phyloP scores from a whole-genome alignment of 2,797 vertebrate species.

The Pipistrellus pygmaeus region DNA sequence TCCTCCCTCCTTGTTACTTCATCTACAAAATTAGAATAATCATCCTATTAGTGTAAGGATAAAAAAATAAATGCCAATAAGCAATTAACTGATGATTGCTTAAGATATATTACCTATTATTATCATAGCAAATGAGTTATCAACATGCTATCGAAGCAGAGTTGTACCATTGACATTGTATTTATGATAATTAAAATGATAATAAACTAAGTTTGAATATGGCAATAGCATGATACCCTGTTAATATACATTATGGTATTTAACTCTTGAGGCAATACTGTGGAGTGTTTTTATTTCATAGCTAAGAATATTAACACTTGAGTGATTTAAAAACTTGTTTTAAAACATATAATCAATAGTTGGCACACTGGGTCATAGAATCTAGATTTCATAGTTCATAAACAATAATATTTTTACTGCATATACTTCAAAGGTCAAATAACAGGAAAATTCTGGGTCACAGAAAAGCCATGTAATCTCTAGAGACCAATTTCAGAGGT shows the following conservation, averaged over 20 bases:
- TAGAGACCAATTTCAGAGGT: background rate
- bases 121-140: background rate
- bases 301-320: background rate
- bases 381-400: background rate
- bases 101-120: background rate
- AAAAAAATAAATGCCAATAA: background rate
- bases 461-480: background rate
- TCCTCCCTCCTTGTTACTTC: background rate
- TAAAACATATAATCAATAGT: background rate
- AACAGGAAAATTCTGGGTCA: background rate
- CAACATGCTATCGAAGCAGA: background rate
- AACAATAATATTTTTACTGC: background rate
- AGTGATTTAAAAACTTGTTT: background rate
- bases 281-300: constrained; percentile 8
- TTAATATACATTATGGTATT: background rate
- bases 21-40: constrained; percentile 9
- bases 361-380: background rate
- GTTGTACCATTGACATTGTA: background rate
- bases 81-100: background rate
- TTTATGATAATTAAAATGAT: constrained; percentile 37
- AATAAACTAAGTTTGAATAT: background rate
- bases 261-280: background rate
- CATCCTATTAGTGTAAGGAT: background rate
- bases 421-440: background rate
- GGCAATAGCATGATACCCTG: background rate